phyloP scores from a whole-genome alignment of 2,888 invertebrate species.

The Megamerina dolium region DNA sequence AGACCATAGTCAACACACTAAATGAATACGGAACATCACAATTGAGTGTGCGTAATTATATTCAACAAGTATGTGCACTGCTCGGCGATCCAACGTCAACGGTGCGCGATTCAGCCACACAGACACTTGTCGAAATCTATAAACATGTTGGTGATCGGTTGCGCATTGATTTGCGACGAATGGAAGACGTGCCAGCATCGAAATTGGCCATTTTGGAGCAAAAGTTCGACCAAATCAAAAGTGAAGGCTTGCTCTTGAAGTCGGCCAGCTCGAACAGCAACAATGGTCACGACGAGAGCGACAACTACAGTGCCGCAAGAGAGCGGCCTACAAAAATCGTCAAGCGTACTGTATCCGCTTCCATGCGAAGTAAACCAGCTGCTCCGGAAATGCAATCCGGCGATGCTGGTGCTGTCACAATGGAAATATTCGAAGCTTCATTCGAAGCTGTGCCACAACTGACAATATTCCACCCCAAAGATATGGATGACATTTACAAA shows the following conservation, averaged over 20 bases:
- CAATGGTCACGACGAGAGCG: conserved; percentile 49
- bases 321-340: conserved; percentile 51
- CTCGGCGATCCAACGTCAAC: conserved; percentile 80
- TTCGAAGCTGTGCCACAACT: conserved; percentile 80
- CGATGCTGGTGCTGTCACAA: conserved; percentile 82
- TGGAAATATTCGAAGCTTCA: conserved; percentile 77
- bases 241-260: conserved; percentile 71
- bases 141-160: conserved; percentile 84
- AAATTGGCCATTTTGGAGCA: conserved; percentile 66
- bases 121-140: conserved; percentile 83
- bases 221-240: conserved; percentile 80
- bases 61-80: conserved; percentile 75
- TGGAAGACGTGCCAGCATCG: conserved; percentile 67
- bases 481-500: conserved; percentile 75
- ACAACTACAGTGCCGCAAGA: conserved; percentile 41
- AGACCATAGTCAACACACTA: conserved; percentile 73
- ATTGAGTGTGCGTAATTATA: conserved; percentile 72
- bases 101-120: conserved; percentile 82
- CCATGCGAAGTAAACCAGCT: conserved; percentile 34
- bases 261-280: conserved; percentile 54
- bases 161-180: conserved; percentile 72
- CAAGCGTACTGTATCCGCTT: conserved; percentile 48
- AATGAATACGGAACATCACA: conserved; percentile 85
- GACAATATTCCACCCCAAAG: conserved; percentile 75
- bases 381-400: conserved; percentile 22